Evolutionary conservation across 35 echinoderm and acorn worm species (phyloP).

Genomic region (Apostichopus californicus): DNA sequence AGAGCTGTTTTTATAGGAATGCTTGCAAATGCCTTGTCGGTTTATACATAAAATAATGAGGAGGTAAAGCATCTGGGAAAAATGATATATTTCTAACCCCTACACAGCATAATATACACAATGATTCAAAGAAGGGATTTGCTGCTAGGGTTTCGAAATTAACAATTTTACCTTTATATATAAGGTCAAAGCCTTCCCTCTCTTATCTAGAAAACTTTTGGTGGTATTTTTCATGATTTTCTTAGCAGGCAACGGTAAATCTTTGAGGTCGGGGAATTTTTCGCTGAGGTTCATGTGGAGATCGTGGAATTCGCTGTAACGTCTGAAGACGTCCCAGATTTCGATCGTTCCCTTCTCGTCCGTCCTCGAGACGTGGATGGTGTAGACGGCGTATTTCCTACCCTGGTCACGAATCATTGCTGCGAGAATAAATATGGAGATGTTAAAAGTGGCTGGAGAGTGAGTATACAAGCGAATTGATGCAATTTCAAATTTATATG

Average conservation of each 20-base stretch:
- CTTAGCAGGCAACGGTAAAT: constrained; percentile 79
- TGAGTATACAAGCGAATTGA: not conserved
- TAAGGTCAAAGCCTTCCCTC: constrained; percentile 73
- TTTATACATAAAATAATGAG: too few species aligned
- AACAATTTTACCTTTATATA: constrained; percentile 76
- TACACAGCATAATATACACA: too few species aligned
- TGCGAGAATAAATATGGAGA: constrained; percentile 2
- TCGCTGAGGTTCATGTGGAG: constrained; percentile 87
- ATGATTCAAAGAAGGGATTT: too few species aligned
- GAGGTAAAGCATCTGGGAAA: too few species aligned
- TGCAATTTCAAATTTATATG: not conserved
- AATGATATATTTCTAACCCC: too few species aligned
- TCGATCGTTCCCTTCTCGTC: constrained; percentile 68
- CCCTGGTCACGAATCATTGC: constrained; percentile 89
- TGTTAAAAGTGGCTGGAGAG: not conserved
- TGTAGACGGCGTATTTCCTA: constrained; percentile 79
- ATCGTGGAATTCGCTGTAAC: constrained; percentile 98
- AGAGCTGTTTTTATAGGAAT: too few species aligned
- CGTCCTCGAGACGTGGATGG: constrained; percentile 82
- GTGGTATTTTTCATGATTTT: constrained; percentile 82
- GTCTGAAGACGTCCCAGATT: constrained; percentile 88
- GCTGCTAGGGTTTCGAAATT: too few species aligned
- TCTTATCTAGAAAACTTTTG: constrained; percentile 83
- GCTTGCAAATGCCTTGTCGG: too few species aligned
- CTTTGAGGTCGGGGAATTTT: constrained; percentile 67